Evolutionary conservation across 1,140 invertebrate genomes (phyloP).

Genomic region (Drosophila asahinai): DNA sequence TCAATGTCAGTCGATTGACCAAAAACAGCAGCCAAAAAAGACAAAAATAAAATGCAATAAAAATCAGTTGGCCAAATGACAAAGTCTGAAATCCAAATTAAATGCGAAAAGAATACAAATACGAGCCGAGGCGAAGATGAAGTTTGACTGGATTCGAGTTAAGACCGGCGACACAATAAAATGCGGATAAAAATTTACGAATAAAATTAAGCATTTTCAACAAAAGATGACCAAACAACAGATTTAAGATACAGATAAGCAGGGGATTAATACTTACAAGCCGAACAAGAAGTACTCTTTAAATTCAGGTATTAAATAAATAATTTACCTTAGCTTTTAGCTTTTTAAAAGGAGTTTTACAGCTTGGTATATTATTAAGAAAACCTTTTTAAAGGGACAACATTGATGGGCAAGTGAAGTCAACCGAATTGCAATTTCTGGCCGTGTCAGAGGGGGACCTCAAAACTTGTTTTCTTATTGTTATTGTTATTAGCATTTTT

Average conservation of each 20-base stretch:
- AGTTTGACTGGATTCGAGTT: slow-evolving; percentile 59
- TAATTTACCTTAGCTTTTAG: neutral
- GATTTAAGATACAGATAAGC: slow-evolving; percentile 22
- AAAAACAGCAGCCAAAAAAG: slow-evolving; percentile 58
- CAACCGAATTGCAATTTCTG: slow-evolving; percentile 24
- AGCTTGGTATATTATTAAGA: too few relatives aligned
- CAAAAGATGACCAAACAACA: slow-evolving; percentile 15
- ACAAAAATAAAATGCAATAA: slow-evolving; percentile 46
- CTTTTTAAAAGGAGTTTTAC: neutral
- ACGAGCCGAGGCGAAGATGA: slow-evolving; percentile 23
- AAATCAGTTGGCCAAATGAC: slow-evolving; percentile 61
- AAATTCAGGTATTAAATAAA: neutral
- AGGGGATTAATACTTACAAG: neutral
- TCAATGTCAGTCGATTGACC: slow-evolving; percentile 61
- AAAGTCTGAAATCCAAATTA: slow-evolving; percentile 57
- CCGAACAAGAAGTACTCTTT: neutral
- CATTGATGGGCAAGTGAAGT: neutral
- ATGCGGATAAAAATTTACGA: slow-evolving; percentile 58
- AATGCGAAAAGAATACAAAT: slow-evolving; percentile 70
- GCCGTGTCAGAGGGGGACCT: slow-evolving; percentile 10
- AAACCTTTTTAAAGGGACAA: neutral
- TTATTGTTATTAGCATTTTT: slow-evolving; percentile 82
- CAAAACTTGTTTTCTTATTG: slow-evolving; percentile 71
- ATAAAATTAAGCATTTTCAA: slow-evolving; percentile 63
- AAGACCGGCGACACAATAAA: slow-evolving; percentile 68